Base-by-base conservation (phyloP, 2,888 invertebrate genomes). In the Epistrophe eligans region DNA sequence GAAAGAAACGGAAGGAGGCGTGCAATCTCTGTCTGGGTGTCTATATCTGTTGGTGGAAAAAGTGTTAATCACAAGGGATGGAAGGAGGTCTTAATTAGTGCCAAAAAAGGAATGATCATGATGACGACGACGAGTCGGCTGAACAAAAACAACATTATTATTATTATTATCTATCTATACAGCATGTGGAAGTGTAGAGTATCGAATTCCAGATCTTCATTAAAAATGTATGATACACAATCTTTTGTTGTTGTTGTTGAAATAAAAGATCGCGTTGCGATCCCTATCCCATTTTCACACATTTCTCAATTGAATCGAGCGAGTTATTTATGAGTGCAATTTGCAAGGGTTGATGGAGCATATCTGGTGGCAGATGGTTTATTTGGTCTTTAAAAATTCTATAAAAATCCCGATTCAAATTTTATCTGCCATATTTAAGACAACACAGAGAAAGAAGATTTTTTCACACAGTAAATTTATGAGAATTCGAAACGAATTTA, bases 281-380 rank as follows among this genome's bases (percentile, higher is more conserved):
- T 79, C 77, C 71, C 70, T 79, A 76, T 79, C 77, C 71, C 70
- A 83, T 87, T 87, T 87, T 83, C 83, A 87, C 87, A 87, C 87
- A 87, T 79, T 40, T 66, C 50, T 48, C 79, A 83, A 83, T 87
- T 79, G 79, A 55, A 87, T 79, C 71, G 83, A 76, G 83, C 71
- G 83, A 76, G 83, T 83, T 87, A 87, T 87, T 87, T 87, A 87
- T 87, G 87, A 79, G 76, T 79, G 87, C 87, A 87, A 87, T 87
- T 87, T 87, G 87, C 79, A 79, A 79, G 76, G 79, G 79, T 76
- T 71, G 79, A 76, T 67, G 79, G 73, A 74, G 82, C 60, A 62
- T 76, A 48, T 76, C 66, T 74, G 62, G 70, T 76, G 58, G 74
- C 83, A 87, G 87, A 87, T 87, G 87, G 77, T 73, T 84, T 76